Evolutionary conservation across 2,888 invertebrate genomes (phyloP), one percentile per base, ranked within the genome.

Genomic region (Chorisops tibialis): DNA sequence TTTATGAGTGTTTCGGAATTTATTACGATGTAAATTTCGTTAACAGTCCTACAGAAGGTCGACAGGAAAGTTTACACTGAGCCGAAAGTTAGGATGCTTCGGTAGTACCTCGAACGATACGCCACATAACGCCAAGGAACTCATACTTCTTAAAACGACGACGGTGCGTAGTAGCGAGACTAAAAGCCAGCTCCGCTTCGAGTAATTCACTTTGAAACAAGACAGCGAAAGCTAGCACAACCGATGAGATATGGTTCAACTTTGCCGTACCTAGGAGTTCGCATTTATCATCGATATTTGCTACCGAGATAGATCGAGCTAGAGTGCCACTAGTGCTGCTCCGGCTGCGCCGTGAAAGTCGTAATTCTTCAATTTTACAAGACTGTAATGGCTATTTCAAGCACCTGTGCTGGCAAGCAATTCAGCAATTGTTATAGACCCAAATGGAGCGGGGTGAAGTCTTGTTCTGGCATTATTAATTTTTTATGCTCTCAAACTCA

Each of bases 11-110:
- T 35, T 14, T 52, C 22, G 12, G 43, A 59, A 63, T 52, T 59
- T 59, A 59, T 52, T 47, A 47, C 16, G 52, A 63, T 59, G 63
- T 63, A 63, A 63, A 63, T 63, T 59, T 51, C 21, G 63, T 52
- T 59, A 63, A 63, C 59, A 52, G 52, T 47, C 37, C 47, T 43
- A 51, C 38, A 37, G 30, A 30, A 30, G 9, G 9, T 30, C 9
- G 5, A 30, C 30, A 30, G 38, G 30, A 30, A 30, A 30, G 9
- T 30, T 30, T 30, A 30, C 30, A 30, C 30, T 30, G 9, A 30
- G n/a, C n/a, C n/a, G n/a, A n/a, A n/a, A n/a, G n/a, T n/a, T n/a
- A n/a, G n/a, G n/a, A n/a, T n/a, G n/a, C n/a, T n/a, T n/a, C n/a
- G n/a, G n/a, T n/a, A n/a, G n/a, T n/a, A n/a, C n/a, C n/a, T n/a